Conservation (phyloP, 2,797 vertebrate species). For the Chaetophractus vellerosus region DNA sequence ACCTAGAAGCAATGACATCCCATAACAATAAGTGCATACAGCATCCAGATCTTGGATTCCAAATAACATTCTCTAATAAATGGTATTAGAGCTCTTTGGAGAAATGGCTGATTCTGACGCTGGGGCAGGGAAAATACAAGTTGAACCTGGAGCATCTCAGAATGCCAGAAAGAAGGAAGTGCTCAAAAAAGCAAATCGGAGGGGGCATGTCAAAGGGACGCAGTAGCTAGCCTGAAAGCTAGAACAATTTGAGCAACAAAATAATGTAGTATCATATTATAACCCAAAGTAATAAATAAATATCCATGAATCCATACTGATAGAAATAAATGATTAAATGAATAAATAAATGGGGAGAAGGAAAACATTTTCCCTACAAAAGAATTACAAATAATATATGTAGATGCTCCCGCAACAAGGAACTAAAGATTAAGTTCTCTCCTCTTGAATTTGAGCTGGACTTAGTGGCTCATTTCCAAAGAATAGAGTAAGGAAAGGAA, state of each 20-base stretch:
- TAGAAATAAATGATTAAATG: background rate
- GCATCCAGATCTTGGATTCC: no score
- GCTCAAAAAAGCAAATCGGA: background rate
- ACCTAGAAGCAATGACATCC: no score
- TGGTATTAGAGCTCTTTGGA: background rate
- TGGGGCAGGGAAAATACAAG: background rate
- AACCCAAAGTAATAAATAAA: background rate
- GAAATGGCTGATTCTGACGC: background rate
- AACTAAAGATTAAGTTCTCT: background rate
- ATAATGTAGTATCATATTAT: no score
- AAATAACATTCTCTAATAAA: background rate
- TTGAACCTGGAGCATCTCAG: no score
- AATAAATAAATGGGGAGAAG: background rate
- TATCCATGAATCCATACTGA: background rate
- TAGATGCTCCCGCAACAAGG: background rate
- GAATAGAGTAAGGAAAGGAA: background rate
- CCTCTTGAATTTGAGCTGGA: background rate
- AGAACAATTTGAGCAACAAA: background rate
- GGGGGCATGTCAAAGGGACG: no score
- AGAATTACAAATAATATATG: background rate
- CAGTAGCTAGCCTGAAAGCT: background rate
- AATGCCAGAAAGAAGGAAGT: background rate
- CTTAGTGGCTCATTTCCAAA: background rate
- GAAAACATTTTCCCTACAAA: background rate
- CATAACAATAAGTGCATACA: no score